phyloP scores from a whole-genome alignment of 2,888 invertebrate genomes.

The Chrysotoxum bicinctum region DNA sequence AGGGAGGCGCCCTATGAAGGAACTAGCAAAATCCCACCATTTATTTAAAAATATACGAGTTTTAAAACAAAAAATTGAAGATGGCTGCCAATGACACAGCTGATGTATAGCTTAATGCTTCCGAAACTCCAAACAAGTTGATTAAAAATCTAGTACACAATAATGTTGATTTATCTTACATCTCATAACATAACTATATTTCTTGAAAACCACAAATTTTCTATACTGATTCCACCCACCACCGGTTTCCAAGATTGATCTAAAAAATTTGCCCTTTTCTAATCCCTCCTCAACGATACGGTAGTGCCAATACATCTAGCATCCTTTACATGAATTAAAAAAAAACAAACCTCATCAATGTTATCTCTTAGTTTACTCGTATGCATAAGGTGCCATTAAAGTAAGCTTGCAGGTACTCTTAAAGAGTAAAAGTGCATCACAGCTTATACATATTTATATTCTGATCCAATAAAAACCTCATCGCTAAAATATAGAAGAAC shows the following conservation, averaged over 20 bases:
- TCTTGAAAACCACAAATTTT: too few species aligned
- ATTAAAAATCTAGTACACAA: too few species aligned
- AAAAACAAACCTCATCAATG: conserved; percentile 23
- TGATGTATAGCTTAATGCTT: too few species aligned
- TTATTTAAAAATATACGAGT: too few species aligned
- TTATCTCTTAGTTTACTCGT: conserved; percentile 40
- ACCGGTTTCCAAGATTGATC: background rate
- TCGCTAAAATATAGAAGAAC: conserved; percentile 38
- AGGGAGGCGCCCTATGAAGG: too few species aligned
- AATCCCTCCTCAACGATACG: background rate
- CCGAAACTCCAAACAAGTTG: too few species aligned
- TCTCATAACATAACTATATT: too few species aligned
- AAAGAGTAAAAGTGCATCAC: background rate
- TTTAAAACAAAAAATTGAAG: too few species aligned
- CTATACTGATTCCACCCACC: too few species aligned
- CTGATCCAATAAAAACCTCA: conserved; percentile 40
- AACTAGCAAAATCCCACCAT: too few species aligned
- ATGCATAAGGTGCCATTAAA: conserved; percentile 40
- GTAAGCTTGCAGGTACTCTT: conserved; percentile 10
- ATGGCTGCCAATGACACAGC: too few species aligned
- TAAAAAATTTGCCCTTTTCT: background rate
- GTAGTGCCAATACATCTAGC: background rate
- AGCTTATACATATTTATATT: background rate
- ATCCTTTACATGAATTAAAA: conserved; percentile 4
- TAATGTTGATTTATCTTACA: too few species aligned